These are phyloP conservation scores for Chydorus sphaericus DNA, from an alignment of 2,888 invertebrate genomes.

Conservation along the genomic window DNA sequence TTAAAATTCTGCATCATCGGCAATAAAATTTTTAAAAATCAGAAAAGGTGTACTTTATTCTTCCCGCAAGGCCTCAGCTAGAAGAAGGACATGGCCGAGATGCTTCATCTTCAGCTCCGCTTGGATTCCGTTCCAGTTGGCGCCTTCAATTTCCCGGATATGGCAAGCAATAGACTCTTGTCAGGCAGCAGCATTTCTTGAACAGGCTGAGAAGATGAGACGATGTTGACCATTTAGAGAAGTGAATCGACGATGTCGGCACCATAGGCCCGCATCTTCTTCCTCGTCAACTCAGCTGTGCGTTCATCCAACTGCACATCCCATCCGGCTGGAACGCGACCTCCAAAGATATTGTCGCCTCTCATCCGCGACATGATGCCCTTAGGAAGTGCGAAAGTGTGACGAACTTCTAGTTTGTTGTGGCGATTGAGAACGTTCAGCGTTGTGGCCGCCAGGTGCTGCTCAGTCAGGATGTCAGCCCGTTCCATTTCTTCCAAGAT, in stretches of 20 bases:
- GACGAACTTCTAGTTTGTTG: conserved; percentile 1
- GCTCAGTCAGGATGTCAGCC: conserved; percentile 1
- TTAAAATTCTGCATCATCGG: no score
- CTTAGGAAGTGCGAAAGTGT: neutral
- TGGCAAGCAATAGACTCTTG: neutral
- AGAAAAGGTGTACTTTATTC: neutral
- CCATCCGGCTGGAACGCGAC: conserved; percentile 4
- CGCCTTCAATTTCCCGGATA: neutral
- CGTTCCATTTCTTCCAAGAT: neutral
- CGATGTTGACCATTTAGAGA: neutral
- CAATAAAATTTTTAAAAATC: no score
- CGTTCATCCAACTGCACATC: neutral
- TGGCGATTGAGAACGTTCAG: neutral
- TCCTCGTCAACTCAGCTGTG: neutral
- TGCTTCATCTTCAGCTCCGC: conserved; percentile 3
- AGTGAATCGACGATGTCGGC: neutral
- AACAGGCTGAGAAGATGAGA: neutral
- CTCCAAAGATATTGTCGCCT: conserved; percentile 11
- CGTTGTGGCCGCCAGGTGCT: neutral
- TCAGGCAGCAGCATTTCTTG: neutral
- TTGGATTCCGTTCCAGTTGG: neutral
- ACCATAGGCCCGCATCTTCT: neutral
- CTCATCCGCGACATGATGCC: neutral
- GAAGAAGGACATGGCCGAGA: conserved; percentile 4
- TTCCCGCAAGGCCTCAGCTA: neutral